These are phyloP conservation scores for Pachycephala philippinensis DNA, from an alignment of 2,113 vertebrate genomes.

Conservation along the genomic window DNA sequence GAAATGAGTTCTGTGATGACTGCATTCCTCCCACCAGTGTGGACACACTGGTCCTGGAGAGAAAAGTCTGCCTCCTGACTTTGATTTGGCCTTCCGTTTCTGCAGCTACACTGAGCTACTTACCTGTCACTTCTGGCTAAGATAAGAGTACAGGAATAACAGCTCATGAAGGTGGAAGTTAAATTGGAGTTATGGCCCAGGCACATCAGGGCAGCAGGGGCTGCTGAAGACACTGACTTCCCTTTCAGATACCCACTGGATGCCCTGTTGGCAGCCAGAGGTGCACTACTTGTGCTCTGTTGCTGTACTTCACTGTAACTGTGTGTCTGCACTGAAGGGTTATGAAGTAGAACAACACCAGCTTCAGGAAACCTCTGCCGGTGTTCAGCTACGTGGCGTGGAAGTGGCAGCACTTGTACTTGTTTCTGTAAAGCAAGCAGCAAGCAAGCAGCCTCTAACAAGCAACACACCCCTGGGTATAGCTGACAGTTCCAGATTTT, in stretches of 20 bases:
- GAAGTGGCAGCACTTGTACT: background rate
- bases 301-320: background rate
- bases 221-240: background rate
- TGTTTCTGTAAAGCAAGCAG: background rate
- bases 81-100: background rate
- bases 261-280: background rate
- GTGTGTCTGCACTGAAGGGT: accelerated
- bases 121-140: background rate
- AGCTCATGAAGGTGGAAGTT: background rate
- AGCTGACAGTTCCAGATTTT: constrained; percentile 54
- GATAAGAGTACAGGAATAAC: background rate
- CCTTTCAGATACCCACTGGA: background rate
- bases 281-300: background rate
- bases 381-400: accelerated
- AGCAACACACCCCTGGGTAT: background rate
- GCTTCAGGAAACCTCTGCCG: background rate
- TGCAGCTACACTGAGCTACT: background rate
- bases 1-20: background rate
- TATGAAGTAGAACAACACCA: background rate
- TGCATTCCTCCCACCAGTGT: background rate
- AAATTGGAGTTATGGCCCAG: background rate
- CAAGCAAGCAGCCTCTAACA: background rate
- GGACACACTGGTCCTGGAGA: background rate
- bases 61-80: accelerated
- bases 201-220: background rate